Evolutionary conservation across 2,797 vertebrate genomes (phyloP).

Genomic region (Spinibarbus caldwelli): DNA sequence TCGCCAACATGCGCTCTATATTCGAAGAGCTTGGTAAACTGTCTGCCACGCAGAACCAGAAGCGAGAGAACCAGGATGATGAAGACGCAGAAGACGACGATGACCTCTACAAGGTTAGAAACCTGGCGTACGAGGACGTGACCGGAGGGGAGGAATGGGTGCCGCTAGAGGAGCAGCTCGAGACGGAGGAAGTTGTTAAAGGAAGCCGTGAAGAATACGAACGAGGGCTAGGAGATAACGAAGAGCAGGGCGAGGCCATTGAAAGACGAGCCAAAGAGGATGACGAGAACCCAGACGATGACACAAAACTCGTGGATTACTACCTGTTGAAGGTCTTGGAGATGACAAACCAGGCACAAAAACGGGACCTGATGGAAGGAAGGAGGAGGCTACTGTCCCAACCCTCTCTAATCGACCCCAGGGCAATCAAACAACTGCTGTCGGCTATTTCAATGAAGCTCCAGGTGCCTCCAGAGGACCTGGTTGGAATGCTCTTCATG

Average conservation of each 20-base stretch:
- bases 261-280: conserved; percentile 79
- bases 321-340: conserved; percentile 90
- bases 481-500: conserved; percentile 92
- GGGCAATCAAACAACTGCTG: conserved; percentile 89
- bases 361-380: conserved; percentile 76
- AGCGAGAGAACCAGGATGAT: conserved; percentile 84
- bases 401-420: conserved; percentile 84
- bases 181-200: conserved; percentile 91
- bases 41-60: conserved; percentile 77
- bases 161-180: conserved; percentile 91
- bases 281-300: conserved; percentile 83
- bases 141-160: conserved; percentile 96
- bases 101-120: conserved; percentile 83
- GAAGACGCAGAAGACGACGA: conserved; percentile 83
- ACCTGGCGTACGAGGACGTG: conserved; percentile 92
- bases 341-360: conserved; percentile 78
- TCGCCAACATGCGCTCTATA: conserved; percentile 94
- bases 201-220: conserved; percentile 90
- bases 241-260: conserved; percentile 74
- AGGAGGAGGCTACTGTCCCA: conserved; percentile 72
- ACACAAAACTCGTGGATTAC: conserved; percentile 89
- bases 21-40: conserved; percentile 95
- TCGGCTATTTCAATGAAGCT: conserved; percentile 91
- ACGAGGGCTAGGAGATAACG: conserved; percentile 75
- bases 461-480: conserved; percentile 95